phyloP scores from a whole-genome alignment of 2,113 vertebrate species.

The Boleophthalmus pectinirostris region DNA sequence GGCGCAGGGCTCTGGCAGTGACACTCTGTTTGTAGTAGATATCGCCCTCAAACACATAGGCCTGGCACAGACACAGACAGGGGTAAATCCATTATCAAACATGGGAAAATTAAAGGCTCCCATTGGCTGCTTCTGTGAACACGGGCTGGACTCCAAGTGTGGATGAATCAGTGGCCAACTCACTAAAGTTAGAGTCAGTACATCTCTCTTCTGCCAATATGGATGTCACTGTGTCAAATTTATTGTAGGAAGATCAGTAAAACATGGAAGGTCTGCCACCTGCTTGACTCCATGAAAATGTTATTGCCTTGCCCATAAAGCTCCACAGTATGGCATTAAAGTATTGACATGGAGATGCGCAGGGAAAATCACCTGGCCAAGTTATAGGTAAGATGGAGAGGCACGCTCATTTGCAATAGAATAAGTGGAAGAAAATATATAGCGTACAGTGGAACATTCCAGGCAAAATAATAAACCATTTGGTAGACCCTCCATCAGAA shows the following conservation, averaged over 20 bases:
- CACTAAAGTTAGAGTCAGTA: constrained; percentile 39
- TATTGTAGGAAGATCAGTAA: background rate
- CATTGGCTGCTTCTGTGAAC: constrained; percentile 31
- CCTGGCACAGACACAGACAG: constrained; percentile 62
- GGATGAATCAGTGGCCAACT: constrained; percentile 40
- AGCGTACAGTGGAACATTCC: too few relatives aligned
- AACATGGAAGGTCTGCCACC: background rate
- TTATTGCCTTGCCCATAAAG: too few relatives aligned
- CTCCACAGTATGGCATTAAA: too few relatives aligned
- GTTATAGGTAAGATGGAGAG: too few relatives aligned
- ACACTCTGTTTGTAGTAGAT: constrained; percentile 80
- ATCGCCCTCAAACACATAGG: constrained; percentile 79
- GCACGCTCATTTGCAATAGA: too few relatives aligned
- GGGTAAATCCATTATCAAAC: constrained; percentile 51
- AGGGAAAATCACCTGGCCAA: too few relatives aligned
- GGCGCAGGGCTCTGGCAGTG: constrained; percentile 65
- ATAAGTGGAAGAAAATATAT: too few relatives aligned
- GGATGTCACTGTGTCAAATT: background rate
- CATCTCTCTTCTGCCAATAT: constrained; percentile 39
- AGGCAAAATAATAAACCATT: too few relatives aligned
- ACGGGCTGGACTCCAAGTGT: constrained; percentile 36
- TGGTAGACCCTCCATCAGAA: too few relatives aligned
- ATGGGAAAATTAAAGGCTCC: constrained; percentile 33
- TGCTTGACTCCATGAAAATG: too few relatives aligned
- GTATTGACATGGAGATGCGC: too few relatives aligned